Evolutionary conservation across 2,888 invertebrate species (phyloP), one percentile per base, ranked within the genome.

Genomic region (Acrocyrtus sp.): DNA sequence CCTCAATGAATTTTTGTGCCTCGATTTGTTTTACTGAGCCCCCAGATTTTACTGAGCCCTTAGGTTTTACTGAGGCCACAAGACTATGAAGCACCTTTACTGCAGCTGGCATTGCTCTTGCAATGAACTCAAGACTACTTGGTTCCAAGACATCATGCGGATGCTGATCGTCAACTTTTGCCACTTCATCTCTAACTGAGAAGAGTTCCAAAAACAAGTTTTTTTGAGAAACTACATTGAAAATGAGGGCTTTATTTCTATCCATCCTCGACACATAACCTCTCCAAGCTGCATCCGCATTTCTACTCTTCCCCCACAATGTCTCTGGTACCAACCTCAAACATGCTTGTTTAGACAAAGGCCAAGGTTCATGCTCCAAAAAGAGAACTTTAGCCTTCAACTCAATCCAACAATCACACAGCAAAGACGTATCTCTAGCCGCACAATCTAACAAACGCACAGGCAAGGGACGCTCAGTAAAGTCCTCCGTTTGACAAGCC

Each of bases 331-430:
- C n/a, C 6, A 43, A 24, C 43, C 43, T 22, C 0, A 58, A 12
- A 27, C 21, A 1, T 15, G n/a, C 22, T 15, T 60, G 3, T 24
- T 47, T 68, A n/a, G 58, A 58, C 8, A 10, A 45, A 12, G 8
- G 24, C 17, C 60, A 68, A 10, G 17, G 22, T 26, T 68, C 54
- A 19, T 26, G n/a, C n/a, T 48, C 48, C 10, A 56, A 34, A 17
- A 27, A n/a, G 5, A 26, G 19, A 21, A 12, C n/a, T 0, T 21
- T 19, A 4, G 54, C 29, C 41, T 69, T 69, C 0, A 69, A n/a
- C 19, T 56, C 29, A 0, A 41, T 5, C 69, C 69, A 69, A 27
- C 62, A 62, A 12, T 54, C n/a, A 17, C 54, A 62, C 1, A 69
- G 8, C 3, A 4, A 22, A 0, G 41, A 6, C 0, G 62, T 56